These are phyloP conservation scores for Allobates femoralis DNA, from an alignment of 2,797 vertebrate genomes.

Conservation along the genomic window DNA sequence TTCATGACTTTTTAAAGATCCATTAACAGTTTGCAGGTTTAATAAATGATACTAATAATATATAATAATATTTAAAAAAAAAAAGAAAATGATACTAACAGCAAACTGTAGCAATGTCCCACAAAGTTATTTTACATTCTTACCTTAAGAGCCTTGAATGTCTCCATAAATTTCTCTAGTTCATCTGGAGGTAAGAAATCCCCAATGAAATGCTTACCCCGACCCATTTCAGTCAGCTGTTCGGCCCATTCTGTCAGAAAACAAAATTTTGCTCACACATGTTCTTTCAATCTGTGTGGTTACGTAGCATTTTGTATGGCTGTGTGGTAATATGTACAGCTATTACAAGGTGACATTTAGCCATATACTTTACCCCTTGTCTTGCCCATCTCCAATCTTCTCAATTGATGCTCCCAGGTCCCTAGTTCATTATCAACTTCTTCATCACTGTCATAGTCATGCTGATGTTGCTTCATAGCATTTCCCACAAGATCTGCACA, in stretches of 20 bases:
- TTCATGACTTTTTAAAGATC: too few species aligned
- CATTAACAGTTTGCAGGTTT: too few species aligned
- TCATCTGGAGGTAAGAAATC: constrained; percentile 96
- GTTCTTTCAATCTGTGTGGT: not conserved
- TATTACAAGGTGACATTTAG: not conserved
- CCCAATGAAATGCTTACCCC: constrained; percentile 97
- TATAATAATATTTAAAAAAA: too few species aligned
- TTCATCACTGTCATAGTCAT: constrained; percentile 97
- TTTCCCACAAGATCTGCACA: constrained; percentile 98
- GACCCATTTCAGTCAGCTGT: constrained; percentile 96
- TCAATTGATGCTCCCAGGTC: constrained; percentile 95
- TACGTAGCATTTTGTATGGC: not conserved
- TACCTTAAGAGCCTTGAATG: constrained; percentile 96
- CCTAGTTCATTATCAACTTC: constrained; percentile 89
- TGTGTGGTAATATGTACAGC: not conserved
- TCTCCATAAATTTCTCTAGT: constrained; percentile 99
- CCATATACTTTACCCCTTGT: constrained; percentile 81
- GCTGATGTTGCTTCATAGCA: constrained; percentile 90
- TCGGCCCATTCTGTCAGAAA: constrained; percentile 92
- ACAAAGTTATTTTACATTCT: constrained; percentile 19
- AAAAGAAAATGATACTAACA: too few species aligned
- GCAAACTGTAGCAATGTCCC: not conserved
- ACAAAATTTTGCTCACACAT: not conserved
- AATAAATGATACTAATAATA: not conserved
- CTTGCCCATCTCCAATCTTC: constrained; percentile 99